phyloP scores from a whole-genome alignment of 2,797 vertebrate genomes.

The Heterohyrax brucei region DNA sequence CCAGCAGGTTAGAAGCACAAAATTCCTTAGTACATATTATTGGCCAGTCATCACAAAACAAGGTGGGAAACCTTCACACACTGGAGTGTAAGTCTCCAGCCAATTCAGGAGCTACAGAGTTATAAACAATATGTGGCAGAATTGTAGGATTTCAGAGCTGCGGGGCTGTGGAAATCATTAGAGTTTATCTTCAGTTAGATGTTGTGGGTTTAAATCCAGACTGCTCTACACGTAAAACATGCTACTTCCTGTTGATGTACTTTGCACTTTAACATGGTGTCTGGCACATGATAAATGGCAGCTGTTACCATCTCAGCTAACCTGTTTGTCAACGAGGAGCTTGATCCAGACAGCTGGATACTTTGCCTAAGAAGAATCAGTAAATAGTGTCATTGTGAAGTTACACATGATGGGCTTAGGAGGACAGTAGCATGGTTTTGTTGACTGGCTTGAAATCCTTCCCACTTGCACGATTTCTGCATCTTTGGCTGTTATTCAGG shows the following conservation, averaged over 20 bases:
- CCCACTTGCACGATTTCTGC: background rate
- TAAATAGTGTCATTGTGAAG: background rate
- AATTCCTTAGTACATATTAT: background rate
- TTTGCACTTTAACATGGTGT: background rate
- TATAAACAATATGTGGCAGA: background rate
- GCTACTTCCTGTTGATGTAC: background rate
- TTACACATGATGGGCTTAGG: background rate
- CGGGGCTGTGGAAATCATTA: background rate
- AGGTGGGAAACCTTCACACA: background rate
- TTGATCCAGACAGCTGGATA: background rate
- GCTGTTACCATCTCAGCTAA: background rate
- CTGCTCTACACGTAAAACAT: background rate
- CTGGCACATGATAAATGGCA: no score
- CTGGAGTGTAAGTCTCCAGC: background rate
- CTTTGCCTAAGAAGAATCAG: background rate
- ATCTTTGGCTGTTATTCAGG: background rate
- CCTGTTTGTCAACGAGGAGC: background rate
- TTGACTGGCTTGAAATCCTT: background rate
- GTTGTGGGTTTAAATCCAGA: background rate
- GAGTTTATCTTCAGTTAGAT: background rate
- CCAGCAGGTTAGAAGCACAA: background rate
- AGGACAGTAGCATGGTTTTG: background rate
- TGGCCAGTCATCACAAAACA: constrained; percentile 8
- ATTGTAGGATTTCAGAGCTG: background rate
- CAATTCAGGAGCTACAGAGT: background rate